phyloP scores from a whole-genome alignment of 2,797 vertebrate genomes.

The Phylloscopus collybita region DNA sequence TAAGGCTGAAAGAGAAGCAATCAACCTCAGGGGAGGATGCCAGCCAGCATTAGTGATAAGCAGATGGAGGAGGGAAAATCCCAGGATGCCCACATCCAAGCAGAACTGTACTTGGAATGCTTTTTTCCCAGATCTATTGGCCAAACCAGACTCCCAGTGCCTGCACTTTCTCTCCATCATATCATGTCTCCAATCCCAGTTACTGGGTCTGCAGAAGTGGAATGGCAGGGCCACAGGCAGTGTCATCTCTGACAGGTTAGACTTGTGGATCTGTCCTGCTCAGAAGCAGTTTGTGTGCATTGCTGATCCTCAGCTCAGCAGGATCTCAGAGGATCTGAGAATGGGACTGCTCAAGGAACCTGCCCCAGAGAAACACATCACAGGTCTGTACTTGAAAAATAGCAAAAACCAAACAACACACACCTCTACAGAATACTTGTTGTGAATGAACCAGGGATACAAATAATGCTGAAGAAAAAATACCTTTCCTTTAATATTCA shows the following conservation, averaged over 20 bases:
- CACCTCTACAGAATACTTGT: not conserved
- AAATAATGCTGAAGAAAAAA: not conserved
- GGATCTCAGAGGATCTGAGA: not conserved
- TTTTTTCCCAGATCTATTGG: not conserved
- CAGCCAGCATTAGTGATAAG: not conserved
- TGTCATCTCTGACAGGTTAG: not conserved
- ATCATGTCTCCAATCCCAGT: accelerated
- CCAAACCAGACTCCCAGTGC: not conserved
- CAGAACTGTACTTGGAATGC: not conserved
- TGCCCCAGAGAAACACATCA: not conserved
- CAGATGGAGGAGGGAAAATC: not conserved
- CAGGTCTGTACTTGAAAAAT: not conserved
- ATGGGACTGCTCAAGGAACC: not conserved
- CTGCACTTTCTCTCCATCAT: not conserved
- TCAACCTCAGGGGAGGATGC: not conserved
- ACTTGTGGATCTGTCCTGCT: not conserved
- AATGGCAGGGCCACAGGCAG: not conserved
- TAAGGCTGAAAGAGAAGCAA: not conserved
- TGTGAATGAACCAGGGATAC: not conserved
- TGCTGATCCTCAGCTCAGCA: not conserved
- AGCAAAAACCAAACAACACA: not conserved
- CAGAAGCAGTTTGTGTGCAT: not conserved
- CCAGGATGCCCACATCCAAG: not conserved
- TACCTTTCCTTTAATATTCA: accelerated
- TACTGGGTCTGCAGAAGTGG: not conserved